Evolutionary conservation across 2,113 vertebrate species (phyloP).

Genomic region (Perccottus glenii): DNA sequence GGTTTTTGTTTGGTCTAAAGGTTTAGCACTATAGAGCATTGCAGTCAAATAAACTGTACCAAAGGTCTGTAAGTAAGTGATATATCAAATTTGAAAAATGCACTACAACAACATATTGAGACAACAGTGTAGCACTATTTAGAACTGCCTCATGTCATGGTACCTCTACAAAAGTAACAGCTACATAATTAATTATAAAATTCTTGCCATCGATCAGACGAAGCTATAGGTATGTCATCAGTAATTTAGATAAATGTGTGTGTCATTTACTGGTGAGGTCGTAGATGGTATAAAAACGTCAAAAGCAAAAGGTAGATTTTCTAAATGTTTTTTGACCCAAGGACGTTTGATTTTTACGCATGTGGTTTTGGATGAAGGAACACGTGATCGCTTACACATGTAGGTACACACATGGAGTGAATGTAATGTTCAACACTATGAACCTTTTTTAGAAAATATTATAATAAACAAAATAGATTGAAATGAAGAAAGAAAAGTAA

Average conservation of each 20-base stretch:
- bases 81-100: too few relatives aligned
- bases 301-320: background rate
- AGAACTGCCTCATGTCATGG: background rate
- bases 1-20: slow-evolving; percentile 20
- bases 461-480: too few relatives aligned
- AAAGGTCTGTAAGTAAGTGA: too few relatives aligned
- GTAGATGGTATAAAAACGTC: too few relatives aligned
- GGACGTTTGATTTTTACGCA: too few relatives aligned
- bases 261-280: background rate
- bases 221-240: background rate
- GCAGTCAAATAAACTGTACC: background rate
- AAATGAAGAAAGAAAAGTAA: too few relatives aligned
- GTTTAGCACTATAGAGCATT: background rate
- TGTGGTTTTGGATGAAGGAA: too few relatives aligned
- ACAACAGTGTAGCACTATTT: background rate
- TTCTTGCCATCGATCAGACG: background rate
- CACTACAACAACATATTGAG: background rate
- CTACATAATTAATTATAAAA: background rate
- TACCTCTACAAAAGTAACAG: background rate
- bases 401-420: too few relatives aligned
- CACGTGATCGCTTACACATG: too few relatives aligned
- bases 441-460: too few relatives aligned
- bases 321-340: background rate
- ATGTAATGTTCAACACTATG: too few relatives aligned
- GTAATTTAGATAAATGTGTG: too few relatives aligned